These are phyloP conservation scores for Magallana nippona DNA, from an alignment of 2,888 invertebrate genomes.

Conservation along the genomic window DNA sequence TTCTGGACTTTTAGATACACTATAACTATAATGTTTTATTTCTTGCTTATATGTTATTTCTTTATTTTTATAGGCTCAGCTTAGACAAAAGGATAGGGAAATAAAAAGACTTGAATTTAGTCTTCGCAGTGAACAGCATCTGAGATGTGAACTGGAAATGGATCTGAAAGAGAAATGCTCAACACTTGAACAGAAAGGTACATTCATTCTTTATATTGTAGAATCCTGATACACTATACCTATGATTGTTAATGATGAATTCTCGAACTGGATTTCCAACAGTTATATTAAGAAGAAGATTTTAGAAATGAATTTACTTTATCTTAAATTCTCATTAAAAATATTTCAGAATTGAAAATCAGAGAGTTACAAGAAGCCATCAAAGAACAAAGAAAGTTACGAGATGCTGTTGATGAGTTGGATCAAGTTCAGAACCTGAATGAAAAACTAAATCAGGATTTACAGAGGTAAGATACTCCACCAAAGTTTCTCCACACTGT, in stretches of 20 bases:
- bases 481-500: too few relatives aligned
- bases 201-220: too few relatives aligned
- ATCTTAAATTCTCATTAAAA: background rate
- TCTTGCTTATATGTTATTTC: too few relatives aligned
- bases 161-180: slow-evolving; percentile 62
- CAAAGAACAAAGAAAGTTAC: slow-evolving; percentile 58
- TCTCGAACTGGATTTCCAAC: too few relatives aligned
- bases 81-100: slow-evolving; percentile 65
- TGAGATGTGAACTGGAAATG: slow-evolving; percentile 63
- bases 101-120: slow-evolving; percentile 60
- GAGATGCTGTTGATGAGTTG: slow-evolving; percentile 66
- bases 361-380: slow-evolving; percentile 61
- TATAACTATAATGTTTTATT: background rate
- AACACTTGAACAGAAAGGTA: slow-evolving; percentile 65
- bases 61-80: too few relatives aligned
- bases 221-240: too few relatives aligned
- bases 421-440: slow-evolving; percentile 58
- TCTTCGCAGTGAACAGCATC: slow-evolving; percentile 61
- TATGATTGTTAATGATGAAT: background rate
- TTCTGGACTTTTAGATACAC: background rate
- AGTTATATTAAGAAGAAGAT: background rate
- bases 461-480: slow-evolving; percentile 52
- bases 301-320: background rate
- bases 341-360: slow-evolving; percentile 56
- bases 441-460: slow-evolving; percentile 56